Evolutionary conservation across 2,888 invertebrate genomes (phyloP).

Genomic region (Agonum fuliginosum): DNA sequence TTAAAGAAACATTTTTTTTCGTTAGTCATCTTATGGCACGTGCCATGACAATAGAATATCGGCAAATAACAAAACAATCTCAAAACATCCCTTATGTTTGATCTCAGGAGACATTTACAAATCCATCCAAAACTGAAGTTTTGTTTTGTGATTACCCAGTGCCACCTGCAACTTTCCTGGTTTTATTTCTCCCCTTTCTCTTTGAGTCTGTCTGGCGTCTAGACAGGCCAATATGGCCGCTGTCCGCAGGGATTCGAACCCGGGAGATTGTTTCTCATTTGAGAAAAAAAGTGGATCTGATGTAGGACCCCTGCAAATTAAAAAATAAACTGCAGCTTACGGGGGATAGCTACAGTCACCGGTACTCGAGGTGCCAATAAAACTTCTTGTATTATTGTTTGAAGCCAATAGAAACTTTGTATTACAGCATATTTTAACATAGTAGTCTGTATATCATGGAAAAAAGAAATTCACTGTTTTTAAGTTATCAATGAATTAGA

Average conservation of each 20-base stretch:
- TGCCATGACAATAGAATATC: no score
- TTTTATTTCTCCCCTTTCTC: neutral
- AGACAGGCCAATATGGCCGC: constrained; percentile 37
- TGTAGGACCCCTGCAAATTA: no score
- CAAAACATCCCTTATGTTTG: constrained; percentile 6
- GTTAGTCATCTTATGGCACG: no score
- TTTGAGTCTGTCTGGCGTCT: constrained; percentile 39
- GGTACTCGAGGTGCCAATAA: no score
- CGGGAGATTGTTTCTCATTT: constrained; percentile 9
- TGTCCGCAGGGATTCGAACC: constrained; percentile 5
- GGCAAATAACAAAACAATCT: constrained; percentile 28
- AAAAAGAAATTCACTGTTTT: no score
- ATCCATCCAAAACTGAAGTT: constrained; percentile 32
- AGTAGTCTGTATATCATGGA: no score
- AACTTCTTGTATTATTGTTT: neutral
- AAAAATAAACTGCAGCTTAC: no score
- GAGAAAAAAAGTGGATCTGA: no score
- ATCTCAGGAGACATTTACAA: constrained; percentile 20
- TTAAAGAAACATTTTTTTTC: no score
- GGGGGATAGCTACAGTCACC: neutral
- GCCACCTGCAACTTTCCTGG: constrained; percentile 35
- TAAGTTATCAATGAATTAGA: no score
- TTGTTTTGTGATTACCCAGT: constrained; percentile 42
- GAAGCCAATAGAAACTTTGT: no score
- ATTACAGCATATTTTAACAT: no score